phyloP scores from a whole-genome alignment of 2,113 vertebrate species.

The Aleadryas rufinucha region DNA sequence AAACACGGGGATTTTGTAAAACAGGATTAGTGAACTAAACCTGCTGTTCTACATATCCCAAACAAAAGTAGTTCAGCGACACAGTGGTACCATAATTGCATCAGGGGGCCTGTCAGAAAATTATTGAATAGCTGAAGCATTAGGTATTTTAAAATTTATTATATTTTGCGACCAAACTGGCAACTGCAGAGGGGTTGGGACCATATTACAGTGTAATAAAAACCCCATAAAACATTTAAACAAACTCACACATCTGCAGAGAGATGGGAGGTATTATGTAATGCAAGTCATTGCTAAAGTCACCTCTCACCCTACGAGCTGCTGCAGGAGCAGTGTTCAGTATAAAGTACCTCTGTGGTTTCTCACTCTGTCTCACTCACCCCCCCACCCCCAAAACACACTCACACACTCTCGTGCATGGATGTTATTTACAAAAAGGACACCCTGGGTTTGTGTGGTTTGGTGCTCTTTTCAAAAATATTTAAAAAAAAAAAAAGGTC shows the following conservation, averaged over 20 bases:
- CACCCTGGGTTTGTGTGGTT: background rate
- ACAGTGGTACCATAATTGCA: background rate
- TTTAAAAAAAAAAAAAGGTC: background rate
- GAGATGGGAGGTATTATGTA: constrained; percentile 76
- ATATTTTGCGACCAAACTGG: constrained; percentile 60
- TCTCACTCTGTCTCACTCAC: constrained; percentile 21
- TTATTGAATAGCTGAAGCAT: constrained; percentile 56
- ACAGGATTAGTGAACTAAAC: background rate
- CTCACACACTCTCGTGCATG: background rate
- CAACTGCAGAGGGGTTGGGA: constrained; percentile 55
- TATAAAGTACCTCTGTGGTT: constrained; percentile 58
- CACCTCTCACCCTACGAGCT: constrained; percentile 61
- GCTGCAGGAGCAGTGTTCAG: constrained; percentile 44
- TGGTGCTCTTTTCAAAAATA: background rate
- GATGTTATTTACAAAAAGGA: background rate
- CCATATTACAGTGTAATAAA: constrained; percentile 65
- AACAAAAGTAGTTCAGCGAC: background rate
- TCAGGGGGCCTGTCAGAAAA: constrained; percentile 27
- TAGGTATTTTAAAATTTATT: constrained; percentile 64
- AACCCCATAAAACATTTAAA: constrained; percentile 69
- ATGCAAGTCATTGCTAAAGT: constrained; percentile 61
- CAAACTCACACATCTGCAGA: constrained; percentile 72
- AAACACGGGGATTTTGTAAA: background rate
- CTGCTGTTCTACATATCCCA: background rate
- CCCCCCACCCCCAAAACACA: background rate